Base-by-base conservation (phyloP, 1,140 invertebrate genomes). In the Diuraphis noxia region DNA sequence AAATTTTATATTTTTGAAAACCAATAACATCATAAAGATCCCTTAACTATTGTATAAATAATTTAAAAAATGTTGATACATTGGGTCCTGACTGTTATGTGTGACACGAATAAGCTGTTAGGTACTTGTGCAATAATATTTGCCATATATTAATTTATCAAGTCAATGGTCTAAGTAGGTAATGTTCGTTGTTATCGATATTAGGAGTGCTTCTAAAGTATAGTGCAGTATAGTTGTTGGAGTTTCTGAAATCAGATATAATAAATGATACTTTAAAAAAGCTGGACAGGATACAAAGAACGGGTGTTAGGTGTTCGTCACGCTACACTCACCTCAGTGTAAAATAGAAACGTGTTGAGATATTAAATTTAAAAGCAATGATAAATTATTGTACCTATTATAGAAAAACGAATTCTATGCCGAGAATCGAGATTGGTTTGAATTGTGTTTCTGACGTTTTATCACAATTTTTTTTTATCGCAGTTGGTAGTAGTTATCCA, bases 331-430 rank as follows among this genome's bases (percentile, higher is more conserved):
- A 72, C 56, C 30, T 72, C 30, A n/a, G n/a, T 13, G 4, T 13
- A 72, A n/a, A 17, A 72, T 72, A 72, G 56, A 72, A 13, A 72
- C 56, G 56, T 72, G 30, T 72, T 72, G 56, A 72, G 56, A 72
- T 72, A 72, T 72, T n/a, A n/a, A 72, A 72, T 72, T 72, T 72
- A 72, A 72, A n/a, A 72, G 56, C 56, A 72, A 72, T 72, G 56
- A 72, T 72, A 72, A 72, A 72, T 72, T 72, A 72, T 72, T 13
- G 13, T 5, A n/a, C n/a, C n/a, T n/a, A n/a, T 72, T 72, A n/a
- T 72, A 72, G 56, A 72, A 72, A 63, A 72, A n/a, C 30, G 30
- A 72, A n/a, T 72, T 72, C 30, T 72, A 13, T 9, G n/a, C 30
- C 30, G 56, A 72, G n/a, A 30, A n/a, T 5, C 30, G 56, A 72